Percentiles rank a stretch among this genome's conserved stretches.
phyloP scores from a whole-genome alignment of 2,888 invertebrate genomes.

The Lomographa bimaculata region DNA sequence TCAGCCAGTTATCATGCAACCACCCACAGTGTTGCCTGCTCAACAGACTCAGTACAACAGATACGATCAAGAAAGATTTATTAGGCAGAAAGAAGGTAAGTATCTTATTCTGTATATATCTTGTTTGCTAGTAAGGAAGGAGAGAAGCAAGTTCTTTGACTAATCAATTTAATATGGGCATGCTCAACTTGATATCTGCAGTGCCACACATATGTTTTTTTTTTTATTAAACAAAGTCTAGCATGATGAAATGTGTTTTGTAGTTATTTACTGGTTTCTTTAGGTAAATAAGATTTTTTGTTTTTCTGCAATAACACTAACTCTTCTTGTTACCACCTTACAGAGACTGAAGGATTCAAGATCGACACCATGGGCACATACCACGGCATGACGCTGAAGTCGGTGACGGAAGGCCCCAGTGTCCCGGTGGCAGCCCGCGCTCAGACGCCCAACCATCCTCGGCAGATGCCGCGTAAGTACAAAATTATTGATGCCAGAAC shows the following conservation, averaged over 20 bases:
- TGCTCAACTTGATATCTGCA: no score
- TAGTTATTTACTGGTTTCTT: no score
- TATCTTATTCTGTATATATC: no score
- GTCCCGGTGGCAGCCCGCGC: constrained; percentile 82
- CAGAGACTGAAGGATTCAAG: constrained; percentile 98
- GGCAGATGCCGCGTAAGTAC: constrained; percentile 70
- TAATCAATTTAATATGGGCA: no score
- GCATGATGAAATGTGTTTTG: no score
- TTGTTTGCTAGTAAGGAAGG: no score
- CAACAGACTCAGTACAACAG: constrained; percentile 96
- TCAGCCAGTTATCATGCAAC: constrained; percentile 84
- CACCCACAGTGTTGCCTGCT: constrained; percentile 86
- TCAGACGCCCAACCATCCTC: constrained; percentile 70
- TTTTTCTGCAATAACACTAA: no score
- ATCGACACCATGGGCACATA: constrained; percentile 99
- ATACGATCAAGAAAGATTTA: constrained; percentile 99
- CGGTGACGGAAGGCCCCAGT: constrained; percentile 96
- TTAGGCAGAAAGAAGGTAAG: constrained; percentile 93
- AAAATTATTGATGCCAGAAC: no score
- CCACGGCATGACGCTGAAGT: constrained; percentile 98
- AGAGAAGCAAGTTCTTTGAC: no score
- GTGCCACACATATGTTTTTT: no score
- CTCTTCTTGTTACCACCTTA: constrained; percentile 30
- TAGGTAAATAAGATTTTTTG: no score
- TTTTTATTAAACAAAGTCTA: no score